Percentiles rank a stretch among this genome's conserved stretches.
Conservation (phyloP, 2,113 vertebrate species). For the Cynocephalus volans region DNA sequence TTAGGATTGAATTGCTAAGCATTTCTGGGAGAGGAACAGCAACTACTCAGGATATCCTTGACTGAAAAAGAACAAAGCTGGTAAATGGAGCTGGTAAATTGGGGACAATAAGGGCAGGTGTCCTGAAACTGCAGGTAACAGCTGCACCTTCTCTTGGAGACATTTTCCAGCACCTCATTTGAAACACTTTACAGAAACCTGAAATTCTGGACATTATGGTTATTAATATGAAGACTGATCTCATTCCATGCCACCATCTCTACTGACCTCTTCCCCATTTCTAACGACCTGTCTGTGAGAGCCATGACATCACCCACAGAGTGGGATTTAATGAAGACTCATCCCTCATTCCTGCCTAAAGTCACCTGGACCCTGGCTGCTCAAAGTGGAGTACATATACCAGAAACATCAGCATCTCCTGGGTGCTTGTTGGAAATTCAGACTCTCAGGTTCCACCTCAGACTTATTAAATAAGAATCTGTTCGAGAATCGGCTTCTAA, state of each 20-base stretch:
- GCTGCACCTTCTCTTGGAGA: not conserved
- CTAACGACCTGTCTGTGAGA: not conserved
- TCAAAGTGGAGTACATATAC: not conserved
- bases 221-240: not conserved
- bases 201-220: not conserved
- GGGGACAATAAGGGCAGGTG: accelerated
- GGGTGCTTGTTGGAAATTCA: not conserved
- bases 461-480: not conserved
- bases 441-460: not conserved
- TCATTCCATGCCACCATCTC: not conserved
- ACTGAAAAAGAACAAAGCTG: not conserved
- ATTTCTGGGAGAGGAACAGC: not conserved
- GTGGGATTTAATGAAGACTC: not conserved
- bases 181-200: not conserved
- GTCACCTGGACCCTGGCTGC: not conserved
- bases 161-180: not conserved
- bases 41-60: not conserved
- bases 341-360: not conserved
- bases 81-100: not conserved
- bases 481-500: not conserved
- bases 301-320: not conserved
- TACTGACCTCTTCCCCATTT: not conserved
- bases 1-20: not conserved
- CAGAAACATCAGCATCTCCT: not conserved
- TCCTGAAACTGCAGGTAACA: not conserved